phyloP scores from a whole-genome alignment of 2,797 vertebrate genomes.

The Neopelma chrysocephalum region DNA sequence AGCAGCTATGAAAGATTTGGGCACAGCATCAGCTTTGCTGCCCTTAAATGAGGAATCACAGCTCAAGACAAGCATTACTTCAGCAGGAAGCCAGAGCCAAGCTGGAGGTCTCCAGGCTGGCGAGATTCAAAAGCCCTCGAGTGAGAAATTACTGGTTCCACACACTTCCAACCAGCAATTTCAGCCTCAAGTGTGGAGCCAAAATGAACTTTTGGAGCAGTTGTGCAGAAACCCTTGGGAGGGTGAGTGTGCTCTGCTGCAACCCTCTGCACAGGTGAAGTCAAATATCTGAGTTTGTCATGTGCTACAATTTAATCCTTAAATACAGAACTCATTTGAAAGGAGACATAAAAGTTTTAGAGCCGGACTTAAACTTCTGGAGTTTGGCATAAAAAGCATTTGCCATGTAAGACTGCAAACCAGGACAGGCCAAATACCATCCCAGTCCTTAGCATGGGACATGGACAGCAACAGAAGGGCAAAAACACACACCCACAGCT shows the following conservation, averaged over 20 bases:
- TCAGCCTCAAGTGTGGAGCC: background rate
- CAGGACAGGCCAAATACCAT: background rate
- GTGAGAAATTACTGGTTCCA: background rate
- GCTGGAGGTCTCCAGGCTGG: background rate
- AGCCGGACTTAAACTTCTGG: background rate
- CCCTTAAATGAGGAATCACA: background rate
- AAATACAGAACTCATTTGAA: background rate
- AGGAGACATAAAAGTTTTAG: background rate
- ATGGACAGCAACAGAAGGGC: accelerated
- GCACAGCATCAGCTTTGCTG: background rate
- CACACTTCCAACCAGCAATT: background rate
- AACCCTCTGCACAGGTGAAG: background rate
- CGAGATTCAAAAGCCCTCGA: background rate
- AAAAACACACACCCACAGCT: background rate
- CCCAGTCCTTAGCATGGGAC: accelerated
- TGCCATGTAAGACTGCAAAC: background rate
- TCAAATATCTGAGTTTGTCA: background rate
- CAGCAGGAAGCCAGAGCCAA: background rate
- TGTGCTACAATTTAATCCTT: background rate
- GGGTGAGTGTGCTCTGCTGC: background rate
- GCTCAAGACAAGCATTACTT: background rate
- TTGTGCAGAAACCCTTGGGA: background rate
- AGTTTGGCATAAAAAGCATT: accelerated
- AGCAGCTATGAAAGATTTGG: background rate
- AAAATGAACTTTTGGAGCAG: background rate